Conservation (phyloP, 2,797 vertebrate genomes). For the Bradypus variegatus region DNA sequence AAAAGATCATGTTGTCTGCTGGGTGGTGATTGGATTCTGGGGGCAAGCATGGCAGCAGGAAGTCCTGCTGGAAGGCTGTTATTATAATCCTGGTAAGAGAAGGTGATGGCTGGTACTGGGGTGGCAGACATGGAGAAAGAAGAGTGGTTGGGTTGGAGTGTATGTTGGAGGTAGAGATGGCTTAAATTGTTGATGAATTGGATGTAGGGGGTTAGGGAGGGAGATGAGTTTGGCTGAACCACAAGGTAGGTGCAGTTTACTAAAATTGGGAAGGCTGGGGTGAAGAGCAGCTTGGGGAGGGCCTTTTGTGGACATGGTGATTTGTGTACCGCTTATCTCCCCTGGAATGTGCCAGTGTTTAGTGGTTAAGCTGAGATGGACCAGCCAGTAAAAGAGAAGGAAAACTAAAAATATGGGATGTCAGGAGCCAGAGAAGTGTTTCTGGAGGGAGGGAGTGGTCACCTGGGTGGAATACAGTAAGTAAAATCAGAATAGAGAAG, state of each 20-base stretch:
- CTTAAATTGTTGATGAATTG: not conserved
- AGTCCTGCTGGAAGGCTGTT: not conserved
- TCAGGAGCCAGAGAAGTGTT: not conserved
- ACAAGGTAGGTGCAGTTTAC: not conserved
- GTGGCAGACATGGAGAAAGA: too few species aligned
- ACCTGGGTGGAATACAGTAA: not conserved
- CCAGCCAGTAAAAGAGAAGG: not conserved
- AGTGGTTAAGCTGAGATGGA: not conserved
- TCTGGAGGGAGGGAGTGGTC: not conserved
- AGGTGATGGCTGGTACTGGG: not conserved
- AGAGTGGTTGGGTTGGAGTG: not conserved
- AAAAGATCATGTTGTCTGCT: not conserved
- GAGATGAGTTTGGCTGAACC: not conserved
- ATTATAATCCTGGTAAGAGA: not conserved
- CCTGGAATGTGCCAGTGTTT: too few species aligned
- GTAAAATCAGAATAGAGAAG: not conserved
- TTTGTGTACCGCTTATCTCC: not conserved
- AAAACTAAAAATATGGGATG: not conserved
- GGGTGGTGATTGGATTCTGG: not conserved
- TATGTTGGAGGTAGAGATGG: not conserved
- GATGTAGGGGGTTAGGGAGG: not conserved
- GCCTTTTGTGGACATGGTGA: not conserved
- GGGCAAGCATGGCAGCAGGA: not conserved
- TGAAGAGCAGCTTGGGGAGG: too few species aligned
- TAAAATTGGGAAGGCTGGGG: not conserved